phyloP scores from a whole-genome alignment of 2,113 vertebrate species.

The Amphilophus citrinellus region DNA sequence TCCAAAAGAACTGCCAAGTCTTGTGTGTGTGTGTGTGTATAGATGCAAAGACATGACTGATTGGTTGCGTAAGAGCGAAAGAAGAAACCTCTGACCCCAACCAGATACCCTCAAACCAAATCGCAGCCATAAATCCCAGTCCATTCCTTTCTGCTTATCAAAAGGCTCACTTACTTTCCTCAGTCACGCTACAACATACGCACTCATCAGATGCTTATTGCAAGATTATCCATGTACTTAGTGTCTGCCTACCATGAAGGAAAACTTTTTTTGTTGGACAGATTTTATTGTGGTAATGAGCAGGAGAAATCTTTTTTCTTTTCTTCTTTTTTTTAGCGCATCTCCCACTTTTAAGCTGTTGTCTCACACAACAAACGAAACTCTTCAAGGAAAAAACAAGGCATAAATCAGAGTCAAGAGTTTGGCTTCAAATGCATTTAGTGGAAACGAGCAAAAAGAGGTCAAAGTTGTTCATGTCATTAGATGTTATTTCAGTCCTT shows the following conservation, averaged over 20 bases:
- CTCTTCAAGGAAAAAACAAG: slow-evolving; percentile 13
- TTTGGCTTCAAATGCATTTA: slow-evolving; percentile 40
- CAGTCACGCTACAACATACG: slow-evolving; percentile 9
- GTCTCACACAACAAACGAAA: slow-evolving; percentile 40
- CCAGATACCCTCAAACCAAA: slow-evolving; percentile 40
- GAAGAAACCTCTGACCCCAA: slow-evolving; percentile 67
- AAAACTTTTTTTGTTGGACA: slow-evolving; percentile 29
- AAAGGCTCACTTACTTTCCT: slow-evolving; percentile 2
- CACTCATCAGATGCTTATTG: neutral
- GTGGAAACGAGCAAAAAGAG: slow-evolving; percentile 60
- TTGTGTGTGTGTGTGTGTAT: slow-evolving; percentile 3
- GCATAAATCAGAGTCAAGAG: slow-evolving; percentile 19
- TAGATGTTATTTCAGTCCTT: slow-evolving; percentile 24
- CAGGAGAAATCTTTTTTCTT: neutral
- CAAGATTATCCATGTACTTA: neutral
- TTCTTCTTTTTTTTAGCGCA: neutral
- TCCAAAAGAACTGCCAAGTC: slow-evolving; percentile 54
- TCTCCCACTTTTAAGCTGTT: slow-evolving; percentile 21
- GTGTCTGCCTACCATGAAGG: neutral
- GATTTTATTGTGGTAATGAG: slow-evolving; percentile 59
- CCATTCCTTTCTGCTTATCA: slow-evolving; percentile 50
- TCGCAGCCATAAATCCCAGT: slow-evolving; percentile 46
- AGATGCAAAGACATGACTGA: slow-evolving; percentile 59
- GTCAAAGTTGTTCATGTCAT: slow-evolving; percentile 16
- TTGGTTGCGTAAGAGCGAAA: slow-evolving; percentile 70